Evolutionary conservation across 2,888 invertebrate species (phyloP).

Genomic region (Theristus sp.): DNA sequence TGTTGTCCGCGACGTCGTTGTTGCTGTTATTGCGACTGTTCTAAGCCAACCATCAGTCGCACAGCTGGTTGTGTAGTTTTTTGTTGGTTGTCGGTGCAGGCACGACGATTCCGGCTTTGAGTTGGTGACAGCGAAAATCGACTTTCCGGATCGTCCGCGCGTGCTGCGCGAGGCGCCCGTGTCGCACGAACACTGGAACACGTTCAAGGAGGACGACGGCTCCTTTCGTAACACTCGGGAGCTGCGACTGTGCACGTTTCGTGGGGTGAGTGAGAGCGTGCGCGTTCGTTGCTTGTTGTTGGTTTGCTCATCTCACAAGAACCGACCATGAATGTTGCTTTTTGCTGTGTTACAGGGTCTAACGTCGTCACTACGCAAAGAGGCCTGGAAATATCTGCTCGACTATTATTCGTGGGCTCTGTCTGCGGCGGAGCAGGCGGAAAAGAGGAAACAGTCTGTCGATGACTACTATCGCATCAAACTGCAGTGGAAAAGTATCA

Average conservation of each 20-base stretch:
- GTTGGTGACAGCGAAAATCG: conserved; percentile 26
- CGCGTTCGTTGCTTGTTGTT: no score
- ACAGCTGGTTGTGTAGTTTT: neutral
- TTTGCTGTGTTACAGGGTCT: conserved; percentile 10
- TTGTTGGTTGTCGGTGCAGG: conserved; percentile 22
- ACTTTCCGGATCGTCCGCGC: conserved; percentile 49
- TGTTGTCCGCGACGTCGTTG: conserved; percentile 35
- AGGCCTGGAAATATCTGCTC: conserved; percentile 85
- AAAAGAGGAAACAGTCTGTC: conserved; percentile 45
- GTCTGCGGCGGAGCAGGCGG: conserved; percentile 43
- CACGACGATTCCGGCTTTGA: conserved; percentile 23
- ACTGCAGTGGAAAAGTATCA: conserved; percentile 80
- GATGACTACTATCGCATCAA: conserved; percentile 46
- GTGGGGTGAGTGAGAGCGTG: conserved; percentile 51
- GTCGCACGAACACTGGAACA: conserved; percentile 58
- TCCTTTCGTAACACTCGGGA: conserved; percentile 54
- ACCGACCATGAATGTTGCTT: no score
- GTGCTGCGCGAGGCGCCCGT: conserved; percentile 54
- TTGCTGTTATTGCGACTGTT: no score
- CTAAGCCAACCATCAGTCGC: neutral
- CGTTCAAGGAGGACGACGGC: conserved; percentile 58
- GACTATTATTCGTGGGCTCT: conserved; percentile 70
- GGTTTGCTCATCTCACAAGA: neutral
- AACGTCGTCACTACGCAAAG: conserved; percentile 42
- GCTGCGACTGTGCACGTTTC: conserved; percentile 63